These are phyloP conservation scores for Latrodectus geometricus DNA, from an alignment of 1,140 invertebrate species.

Conservation along the genomic window DNA sequence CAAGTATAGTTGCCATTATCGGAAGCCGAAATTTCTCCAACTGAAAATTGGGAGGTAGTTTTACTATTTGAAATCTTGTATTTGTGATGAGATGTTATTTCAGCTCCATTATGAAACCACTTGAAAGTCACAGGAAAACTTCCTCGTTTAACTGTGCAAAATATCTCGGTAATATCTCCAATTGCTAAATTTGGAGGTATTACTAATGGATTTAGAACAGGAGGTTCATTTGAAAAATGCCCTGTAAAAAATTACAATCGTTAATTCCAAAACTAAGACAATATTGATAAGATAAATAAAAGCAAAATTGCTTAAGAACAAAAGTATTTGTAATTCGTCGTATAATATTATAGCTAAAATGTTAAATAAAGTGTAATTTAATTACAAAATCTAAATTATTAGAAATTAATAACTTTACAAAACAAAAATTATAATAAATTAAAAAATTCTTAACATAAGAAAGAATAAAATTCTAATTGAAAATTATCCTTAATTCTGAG, in stretches of 20 bases:
- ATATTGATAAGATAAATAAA: neutral
- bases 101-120: conserved; percentile 16
- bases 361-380: neutral
- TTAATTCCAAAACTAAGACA: no score
- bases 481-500: no score
- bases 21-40: conserved; percentile 24
- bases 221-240: neutral
- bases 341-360: neutral
- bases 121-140: conserved; percentile 27
- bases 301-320: neutral
- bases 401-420: neutral
- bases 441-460: no score
- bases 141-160: conserved; percentile 41
- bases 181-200: conserved; percentile 34
- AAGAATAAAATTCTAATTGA: no score
- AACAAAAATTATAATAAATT: no score
- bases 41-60: conserved; percentile 12
- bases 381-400: neutral
- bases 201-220: conserved; percentile 28
- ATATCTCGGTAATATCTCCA: conserved; percentile 29
- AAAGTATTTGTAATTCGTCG: neutral
- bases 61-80: conserved; percentile 26
- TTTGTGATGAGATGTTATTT: conserved; percentile 18
- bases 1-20: conserved; percentile 66
- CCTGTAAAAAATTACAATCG: neutral